Evolutionary conservation across 2,888 invertebrate species (phyloP).

Genomic region (Tuta absoluta): DNA sequence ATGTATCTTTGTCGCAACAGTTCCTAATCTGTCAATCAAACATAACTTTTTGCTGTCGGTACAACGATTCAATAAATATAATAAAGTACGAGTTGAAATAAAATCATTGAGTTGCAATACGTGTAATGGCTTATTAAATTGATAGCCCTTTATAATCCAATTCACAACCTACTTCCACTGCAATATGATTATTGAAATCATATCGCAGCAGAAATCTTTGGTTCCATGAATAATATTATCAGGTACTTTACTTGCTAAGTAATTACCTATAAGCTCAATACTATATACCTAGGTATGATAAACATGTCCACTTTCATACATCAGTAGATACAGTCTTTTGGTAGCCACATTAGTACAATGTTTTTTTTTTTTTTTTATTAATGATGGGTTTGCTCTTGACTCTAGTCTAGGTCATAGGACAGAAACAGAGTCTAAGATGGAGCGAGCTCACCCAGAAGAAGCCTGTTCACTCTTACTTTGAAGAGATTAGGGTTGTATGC

Average conservation of each 20-base stretch:
- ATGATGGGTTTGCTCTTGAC: too few species aligned
- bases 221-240: constrained; percentile 1
- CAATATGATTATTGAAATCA: constrained; percentile 64
- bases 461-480: too few species aligned
- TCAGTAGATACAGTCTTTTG: too few species aligned
- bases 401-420: too few species aligned
- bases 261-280: neutral
- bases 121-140: constrained; percentile 63
- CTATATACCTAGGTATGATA: too few species aligned
- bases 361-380: too few species aligned
- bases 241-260: neutral
- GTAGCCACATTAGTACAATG: too few species aligned
- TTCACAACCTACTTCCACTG: constrained; percentile 53
- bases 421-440: too few species aligned
- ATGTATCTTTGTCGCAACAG: neutral
- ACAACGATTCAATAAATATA: constrained; percentile 55
- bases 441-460: too few species aligned
- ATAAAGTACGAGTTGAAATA: constrained; percentile 69
- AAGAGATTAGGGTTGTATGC: too few species aligned
- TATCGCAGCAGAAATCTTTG: neutral
- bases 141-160: constrained; percentile 52
- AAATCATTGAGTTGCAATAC: constrained; percentile 59
- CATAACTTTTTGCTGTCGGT: constrained; percentile 51
- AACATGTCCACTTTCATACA: too few species aligned
- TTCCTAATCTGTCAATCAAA: neutral